Evolutionary conservation across 2,113 vertebrate species (phyloP).

Genomic region (Ceuthmochares aereus): DNA sequence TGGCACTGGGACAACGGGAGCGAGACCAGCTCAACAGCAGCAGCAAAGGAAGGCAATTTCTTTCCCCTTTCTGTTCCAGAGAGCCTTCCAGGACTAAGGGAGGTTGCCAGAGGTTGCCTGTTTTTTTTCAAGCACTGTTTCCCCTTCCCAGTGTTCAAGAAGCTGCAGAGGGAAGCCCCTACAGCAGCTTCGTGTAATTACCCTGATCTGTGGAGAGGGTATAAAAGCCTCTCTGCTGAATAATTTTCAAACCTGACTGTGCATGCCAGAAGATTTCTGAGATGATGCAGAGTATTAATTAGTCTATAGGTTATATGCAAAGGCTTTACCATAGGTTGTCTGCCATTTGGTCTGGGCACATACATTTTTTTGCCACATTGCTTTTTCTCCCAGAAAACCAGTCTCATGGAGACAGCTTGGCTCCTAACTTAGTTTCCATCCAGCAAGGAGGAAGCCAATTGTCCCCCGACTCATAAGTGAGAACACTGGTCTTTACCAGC

Average conservation of each 20-base stretch:
- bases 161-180: constrained; percentile 63
- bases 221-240: constrained; percentile 56
- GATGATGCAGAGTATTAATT: constrained; percentile 58
- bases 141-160: constrained; percentile 26
- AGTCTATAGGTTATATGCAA: constrained; percentile 52
- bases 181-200: constrained; percentile 78
- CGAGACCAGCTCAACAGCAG: constrained; percentile 47
- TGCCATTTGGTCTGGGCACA: constrained; percentile 39
- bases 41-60: constrained; percentile 25
- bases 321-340: constrained; percentile 26
- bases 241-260: constrained; percentile 22
- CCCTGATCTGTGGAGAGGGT: constrained; percentile 61
- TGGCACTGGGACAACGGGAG: constrained; percentile 43
- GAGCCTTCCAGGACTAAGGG: constrained; percentile 66
- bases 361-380: constrained; percentile 23
- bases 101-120: constrained; percentile 67
- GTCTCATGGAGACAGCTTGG: background rate
- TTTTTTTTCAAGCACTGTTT: background rate
- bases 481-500: background rate
- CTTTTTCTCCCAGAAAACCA: constrained; percentile 22
- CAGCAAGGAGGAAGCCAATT: background rate
- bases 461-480: background rate
- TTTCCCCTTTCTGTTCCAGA: constrained; percentile 61
- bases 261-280: constrained; percentile 62
- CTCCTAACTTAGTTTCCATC: background rate